Base-by-base conservation (phyloP, 2,797 vertebrate genomes). In the Ctenochaetus hawaiiensis region DNA sequence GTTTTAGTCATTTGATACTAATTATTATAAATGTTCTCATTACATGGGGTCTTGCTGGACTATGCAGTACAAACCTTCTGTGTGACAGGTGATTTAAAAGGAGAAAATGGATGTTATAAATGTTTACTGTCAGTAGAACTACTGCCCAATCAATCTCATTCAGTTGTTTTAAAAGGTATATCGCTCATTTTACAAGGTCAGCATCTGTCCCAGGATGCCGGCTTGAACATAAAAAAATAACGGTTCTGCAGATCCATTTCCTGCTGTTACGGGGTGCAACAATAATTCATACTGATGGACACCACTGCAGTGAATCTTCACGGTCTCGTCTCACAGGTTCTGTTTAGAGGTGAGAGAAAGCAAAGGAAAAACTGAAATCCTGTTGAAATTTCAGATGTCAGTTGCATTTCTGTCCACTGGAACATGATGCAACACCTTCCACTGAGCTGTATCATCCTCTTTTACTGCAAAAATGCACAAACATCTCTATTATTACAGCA, bases 101-200 rank as follows among this genome's bases (percentile, higher is more conserved):
- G 5, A 30, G 30, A 30, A 30, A 30, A 30, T n/a, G 18, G 14
- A 64, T 20, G n/a, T 43, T 67, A 30, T 17, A 65, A 65, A 54
- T 47, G 16, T 61, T 41, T 64, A 56, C 61, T 37, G 44, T 58
- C 30, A 49, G 59, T 14, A 30, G n/a, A 0, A 0, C 8, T 13
- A 43, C 75, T n/a, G 18, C 12, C 45, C 56, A 30, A 57, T 86
- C 63, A 57, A 56, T 77, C 11, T 2, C 20, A 48, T 72, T 65
- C 80, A 48, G 64, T 59, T 76, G n/a, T 67, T 87, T 81, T 68
- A 62, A 81, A 81, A 77, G 58, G 17, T 18, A 2, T 41, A 88
- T 77, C 12, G 8, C 64, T 82, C 67, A 61, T 71, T 77, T 72
- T 26, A 75, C 74, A 75, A 88, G 80, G 71, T 85, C 77, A 73